Base-by-base conservation (phyloP, 2,113 vertebrate species). In the Actenoides lindsayi region DNA sequence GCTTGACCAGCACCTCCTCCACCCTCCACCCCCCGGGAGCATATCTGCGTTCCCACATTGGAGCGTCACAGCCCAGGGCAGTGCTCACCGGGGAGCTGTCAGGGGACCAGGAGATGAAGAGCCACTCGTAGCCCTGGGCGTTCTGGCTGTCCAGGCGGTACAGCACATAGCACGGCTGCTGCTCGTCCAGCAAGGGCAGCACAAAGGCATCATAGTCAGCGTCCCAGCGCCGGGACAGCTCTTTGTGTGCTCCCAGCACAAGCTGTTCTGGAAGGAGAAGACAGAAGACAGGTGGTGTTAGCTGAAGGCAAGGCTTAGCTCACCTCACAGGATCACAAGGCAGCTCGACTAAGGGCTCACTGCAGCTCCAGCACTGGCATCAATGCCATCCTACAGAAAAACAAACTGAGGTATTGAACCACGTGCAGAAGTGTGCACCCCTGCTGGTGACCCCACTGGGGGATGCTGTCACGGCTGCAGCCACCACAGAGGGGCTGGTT, bases 51-150 rank as follows among this genome's bases (percentile, higher is more conserved):
- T 25, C 70, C 28, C 63, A 15, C 1, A 4, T 17, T 4, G 50
- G 33, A 17, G 11, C 24, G 57, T 17, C 90, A 5, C 71, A 11
- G 76, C 7, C 59, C 0, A 1, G 25, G 5, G 1, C 0, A 2
- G 27, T 39, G 98, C 99, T 97, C 98, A 99, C 99, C 54, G 99
- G 99, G 85, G 99, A 99, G 89, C 98, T 99, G 96, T 99, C 99
- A n/a, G 99, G 99, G 56, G 99, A 99, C 99, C 99, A 99, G 83
- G 99, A 99, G 41, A 99, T 98, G 98, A 99, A 99, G 88, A 99
- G 97, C 99, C 99, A 99, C 97, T 99, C 99, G 1, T 98, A 99
- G 86, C 99, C 99, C 97, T 99, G 99, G 60, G 99, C 98, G 10
- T 99, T 99, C 97, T 98, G 98, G 53, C 99, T 98, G 97, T 99